Percentiles rank a stretch among this genome's conserved stretches.
Conservation (phyloP, 92 coral and sea anemone species). For the Zoanthus gigantus region DNA sequence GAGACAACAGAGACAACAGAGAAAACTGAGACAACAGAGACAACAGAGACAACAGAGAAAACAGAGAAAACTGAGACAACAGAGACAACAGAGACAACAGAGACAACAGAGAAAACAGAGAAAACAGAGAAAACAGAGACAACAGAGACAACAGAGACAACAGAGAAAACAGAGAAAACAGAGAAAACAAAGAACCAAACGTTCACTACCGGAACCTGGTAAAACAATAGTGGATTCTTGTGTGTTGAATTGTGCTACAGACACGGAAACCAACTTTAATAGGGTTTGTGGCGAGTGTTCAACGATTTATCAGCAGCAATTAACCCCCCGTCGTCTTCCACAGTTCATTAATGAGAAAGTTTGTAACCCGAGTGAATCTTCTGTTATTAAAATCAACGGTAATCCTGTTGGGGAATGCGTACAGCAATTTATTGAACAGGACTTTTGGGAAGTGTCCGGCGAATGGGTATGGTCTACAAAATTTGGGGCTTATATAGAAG, state of each 20-base stretch:
- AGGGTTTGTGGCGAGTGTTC: conserved; percentile 26
- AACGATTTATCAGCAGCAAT: neutral
- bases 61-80: too few species aligned
- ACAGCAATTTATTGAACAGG: neutral
- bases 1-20: too few species aligned
- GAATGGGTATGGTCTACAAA: neutral
- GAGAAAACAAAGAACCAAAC: too few species aligned
- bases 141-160: too few species aligned
- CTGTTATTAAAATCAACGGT: neutral
- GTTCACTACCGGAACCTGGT: neutral
- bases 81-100: too few species aligned
- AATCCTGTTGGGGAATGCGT: neutral
- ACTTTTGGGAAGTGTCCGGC: neutral
- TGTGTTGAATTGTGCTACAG: neutral
- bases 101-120: too few species aligned
- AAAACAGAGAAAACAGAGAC: too few species aligned
- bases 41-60: too few species aligned
- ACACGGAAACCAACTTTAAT: neutral
- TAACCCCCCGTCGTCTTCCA: neutral
- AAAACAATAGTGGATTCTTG: neutral
- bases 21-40: neutral
- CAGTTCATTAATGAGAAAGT: neutral
- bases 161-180: too few species aligned
- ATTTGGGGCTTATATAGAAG: neutral
- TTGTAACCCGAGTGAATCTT: neutral